Percentiles rank a stretch among this genome's conserved stretches.
These are phyloP conservation scores for Eupsittula cactorum DNA, from an alignment of 2,113 vertebrate genomes.

Conservation along the genomic window DNA sequence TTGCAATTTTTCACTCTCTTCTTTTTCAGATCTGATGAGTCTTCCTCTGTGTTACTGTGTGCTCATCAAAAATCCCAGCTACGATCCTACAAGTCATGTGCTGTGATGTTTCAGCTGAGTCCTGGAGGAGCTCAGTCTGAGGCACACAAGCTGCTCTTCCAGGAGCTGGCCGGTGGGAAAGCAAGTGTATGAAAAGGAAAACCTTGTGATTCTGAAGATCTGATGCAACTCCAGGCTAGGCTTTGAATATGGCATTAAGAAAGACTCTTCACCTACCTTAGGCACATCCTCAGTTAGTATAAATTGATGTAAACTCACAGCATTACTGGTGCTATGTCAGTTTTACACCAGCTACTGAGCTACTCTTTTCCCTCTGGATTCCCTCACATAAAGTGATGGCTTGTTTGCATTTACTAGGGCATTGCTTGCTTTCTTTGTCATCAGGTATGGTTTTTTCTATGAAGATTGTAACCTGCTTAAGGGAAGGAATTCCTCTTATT, in stretches of 20 bases:
- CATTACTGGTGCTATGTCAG: neutral
- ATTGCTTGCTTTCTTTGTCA: neutral
- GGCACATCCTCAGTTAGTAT: neutral
- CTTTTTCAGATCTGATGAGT: neutral
- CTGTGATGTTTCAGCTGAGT: neutral
- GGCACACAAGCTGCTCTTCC: neutral
- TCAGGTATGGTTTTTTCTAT: neutral
- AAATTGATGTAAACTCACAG: neutral
- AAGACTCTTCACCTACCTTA: neutral
- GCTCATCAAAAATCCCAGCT: neutral
- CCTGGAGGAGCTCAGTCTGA: neutral
- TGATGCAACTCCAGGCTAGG: neutral
- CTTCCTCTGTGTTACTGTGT: neutral
- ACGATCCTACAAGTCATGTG: neutral
- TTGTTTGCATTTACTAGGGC: neutral
- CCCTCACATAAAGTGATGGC: neutral
- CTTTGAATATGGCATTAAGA: neutral
- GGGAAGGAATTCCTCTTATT: neutral
- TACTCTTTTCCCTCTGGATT: neutral
- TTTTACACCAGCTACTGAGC: neutral
- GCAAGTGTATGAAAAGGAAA: neutral
- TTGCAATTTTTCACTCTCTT: neutral
- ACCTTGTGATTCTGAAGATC: neutral
- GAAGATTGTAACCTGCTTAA: neutral
- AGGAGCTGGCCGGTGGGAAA: neutral